Conservation (phyloP, 2,113 vertebrate species). For the Catharus fuscescens region DNA sequence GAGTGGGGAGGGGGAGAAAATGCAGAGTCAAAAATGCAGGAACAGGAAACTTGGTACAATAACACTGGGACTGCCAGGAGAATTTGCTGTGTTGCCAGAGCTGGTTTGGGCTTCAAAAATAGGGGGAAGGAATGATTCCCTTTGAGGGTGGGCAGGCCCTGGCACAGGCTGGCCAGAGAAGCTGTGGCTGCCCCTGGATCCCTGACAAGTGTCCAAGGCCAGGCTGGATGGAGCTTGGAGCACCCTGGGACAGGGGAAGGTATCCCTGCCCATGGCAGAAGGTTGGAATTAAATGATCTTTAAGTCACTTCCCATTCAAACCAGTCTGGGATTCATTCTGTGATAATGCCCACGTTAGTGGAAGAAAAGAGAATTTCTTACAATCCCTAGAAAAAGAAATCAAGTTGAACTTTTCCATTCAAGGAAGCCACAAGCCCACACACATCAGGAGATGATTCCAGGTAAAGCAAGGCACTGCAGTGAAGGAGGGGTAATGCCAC, state of each 20-base stretch:
- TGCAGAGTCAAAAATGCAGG: background rate
- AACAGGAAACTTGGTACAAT: background rate
- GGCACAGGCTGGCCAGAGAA: background rate
- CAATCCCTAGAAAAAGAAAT: background rate
- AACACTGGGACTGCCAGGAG: background rate
- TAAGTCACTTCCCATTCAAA: background rate
- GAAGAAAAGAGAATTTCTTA: background rate
- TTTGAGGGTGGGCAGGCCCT: background rate
- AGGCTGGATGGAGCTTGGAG: background rate
- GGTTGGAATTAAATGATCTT: background rate
- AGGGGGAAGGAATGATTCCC: background rate
- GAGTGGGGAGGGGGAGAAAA: background rate
- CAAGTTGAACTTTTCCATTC: background rate
- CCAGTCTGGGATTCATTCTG: background rate
- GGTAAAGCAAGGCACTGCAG: background rate
- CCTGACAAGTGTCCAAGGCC: background rate
- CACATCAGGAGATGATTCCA: background rate
- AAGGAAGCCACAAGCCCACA: background rate
- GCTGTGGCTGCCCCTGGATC: background rate
- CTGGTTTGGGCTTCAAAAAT: fast-evolving
- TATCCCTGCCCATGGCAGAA: background rate
- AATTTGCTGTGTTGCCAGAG: background rate
- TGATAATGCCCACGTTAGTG: fast-evolving
- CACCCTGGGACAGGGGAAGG: fast-evolving
- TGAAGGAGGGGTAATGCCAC: background rate